A percentile compares a stretch with the other conserved stretches of the same genome.
phyloP scores from a whole-genome alignment of 2,888 invertebrate genomes.

The Teleogryllus oceanicus region DNA sequence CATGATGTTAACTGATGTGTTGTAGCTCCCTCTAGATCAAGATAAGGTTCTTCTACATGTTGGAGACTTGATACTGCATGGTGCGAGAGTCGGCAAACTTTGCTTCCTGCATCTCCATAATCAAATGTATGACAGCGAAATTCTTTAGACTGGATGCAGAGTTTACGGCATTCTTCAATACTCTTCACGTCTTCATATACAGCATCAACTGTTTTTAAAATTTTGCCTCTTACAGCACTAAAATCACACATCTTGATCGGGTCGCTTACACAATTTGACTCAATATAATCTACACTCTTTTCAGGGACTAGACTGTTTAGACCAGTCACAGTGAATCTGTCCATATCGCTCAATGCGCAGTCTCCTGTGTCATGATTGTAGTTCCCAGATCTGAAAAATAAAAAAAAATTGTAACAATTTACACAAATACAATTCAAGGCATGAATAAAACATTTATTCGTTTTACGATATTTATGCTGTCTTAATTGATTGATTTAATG shows the following conservation, averaged over 20 bases:
- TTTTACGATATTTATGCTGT: too few species aligned
- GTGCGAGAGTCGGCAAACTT: slow-evolving; percentile 48
- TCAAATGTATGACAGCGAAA: slow-evolving; percentile 49
- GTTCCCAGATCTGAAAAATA: slow-evolving; percentile 44
- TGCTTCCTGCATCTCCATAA: slow-evolving; percentile 45
- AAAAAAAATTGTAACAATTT: background rate
- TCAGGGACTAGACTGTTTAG: slow-evolving; percentile 36
- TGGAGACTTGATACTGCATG: slow-evolving; percentile 45
- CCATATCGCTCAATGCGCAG: slow-evolving; percentile 47
- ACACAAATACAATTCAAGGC: too few species aligned
- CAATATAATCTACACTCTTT: slow-evolving; percentile 46
- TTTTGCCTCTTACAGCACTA: slow-evolving; percentile 42
- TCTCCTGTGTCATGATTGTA: slow-evolving; percentile 44
- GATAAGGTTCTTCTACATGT: slow-evolving; percentile 45
- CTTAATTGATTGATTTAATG: too few species aligned
- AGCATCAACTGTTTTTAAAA: slow-evolving; percentile 46
- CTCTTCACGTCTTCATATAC: slow-evolving; percentile 45
- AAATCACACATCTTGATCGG: slow-evolving; percentile 47
- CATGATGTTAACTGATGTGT: slow-evolving; percentile 49
- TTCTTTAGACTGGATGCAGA: slow-evolving; percentile 44
- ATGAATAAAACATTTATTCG: too few species aligned
- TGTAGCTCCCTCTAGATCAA: slow-evolving; percentile 45
- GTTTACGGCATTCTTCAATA: slow-evolving; percentile 45
- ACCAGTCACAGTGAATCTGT: slow-evolving; percentile 44
- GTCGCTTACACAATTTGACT: slow-evolving; percentile 49